Evolutionary conservation across 2,113 vertebrate species (phyloP).

Genomic region (Cervus canadensis): DNA sequence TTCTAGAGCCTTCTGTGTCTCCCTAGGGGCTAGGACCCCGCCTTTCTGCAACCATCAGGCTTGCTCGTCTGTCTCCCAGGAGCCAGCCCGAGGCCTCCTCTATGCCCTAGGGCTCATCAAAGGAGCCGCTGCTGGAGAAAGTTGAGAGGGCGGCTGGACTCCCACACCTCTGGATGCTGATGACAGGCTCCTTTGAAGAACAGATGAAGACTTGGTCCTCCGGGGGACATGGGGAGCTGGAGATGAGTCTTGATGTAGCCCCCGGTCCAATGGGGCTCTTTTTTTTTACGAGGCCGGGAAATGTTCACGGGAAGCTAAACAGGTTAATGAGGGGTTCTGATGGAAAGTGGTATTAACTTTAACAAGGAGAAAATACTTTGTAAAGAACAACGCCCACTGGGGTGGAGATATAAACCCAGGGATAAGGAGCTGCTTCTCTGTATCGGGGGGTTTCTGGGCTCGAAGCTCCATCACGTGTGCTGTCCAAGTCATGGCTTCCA

Average conservation of each 20-base stretch:
- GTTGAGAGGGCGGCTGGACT: neutral
- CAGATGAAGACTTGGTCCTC: conserved; percentile 19
- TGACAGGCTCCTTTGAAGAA: conserved; percentile 71
- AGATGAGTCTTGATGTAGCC: neutral
- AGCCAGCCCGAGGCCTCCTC: neutral
- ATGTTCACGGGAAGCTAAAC: conserved; percentile 60
- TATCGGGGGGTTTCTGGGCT: neutral
- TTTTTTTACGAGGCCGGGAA: conserved; percentile 42
- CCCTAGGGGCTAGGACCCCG: neutral
- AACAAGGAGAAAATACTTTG: conserved; percentile 67
- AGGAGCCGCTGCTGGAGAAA: conserved; percentile 21
- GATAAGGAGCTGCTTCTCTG: neutral
- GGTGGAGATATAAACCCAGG: conserved; percentile 54
- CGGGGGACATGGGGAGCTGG: neutral
- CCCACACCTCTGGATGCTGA: conserved; percentile 52
- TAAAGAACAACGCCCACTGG: conserved; percentile 61
- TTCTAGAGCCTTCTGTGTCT: neutral
- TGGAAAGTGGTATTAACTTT: conserved; percentile 73
- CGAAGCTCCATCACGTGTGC: neutral
- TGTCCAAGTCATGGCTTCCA: conserved; percentile 68
- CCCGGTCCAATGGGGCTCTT: conserved; percentile 14
- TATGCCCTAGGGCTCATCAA: neutral
- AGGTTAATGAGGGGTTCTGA: conserved; percentile 58
- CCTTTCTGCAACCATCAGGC: neutral
- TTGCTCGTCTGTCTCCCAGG: neutral